Evolutionary conservation across 2,797 vertebrate genomes (phyloP), one percentile per base, ranked within the genome.

Genomic region (Notolabrus celidotus): DNA sequence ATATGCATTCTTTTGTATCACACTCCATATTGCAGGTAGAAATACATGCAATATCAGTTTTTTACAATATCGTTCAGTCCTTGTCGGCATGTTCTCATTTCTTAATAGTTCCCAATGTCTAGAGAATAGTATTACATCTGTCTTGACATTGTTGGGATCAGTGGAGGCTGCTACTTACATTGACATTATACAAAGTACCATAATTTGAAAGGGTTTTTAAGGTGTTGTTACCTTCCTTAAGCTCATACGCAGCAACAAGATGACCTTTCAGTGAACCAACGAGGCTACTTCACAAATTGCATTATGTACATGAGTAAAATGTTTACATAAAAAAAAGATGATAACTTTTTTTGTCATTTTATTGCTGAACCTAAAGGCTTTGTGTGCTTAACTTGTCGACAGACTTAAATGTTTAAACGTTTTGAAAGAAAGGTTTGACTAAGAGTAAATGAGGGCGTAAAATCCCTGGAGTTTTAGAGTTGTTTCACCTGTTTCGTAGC

Each of bases 401-500:
- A 33, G 39, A 60, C 16, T 27, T 55, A 31, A 14, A 25, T 31
- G 16, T 1, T 38, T 15, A 43, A n/a, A 45, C 58, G 15, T 39
- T 72, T 60, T 36, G 12, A 19, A 50, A 53, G 42, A 43, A 7
- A 55, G 65, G 19, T 6, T 7, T 50, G 7, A 27, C 8, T n/a
- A 7, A 5, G 29, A 1, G 19, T 56, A 46, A 50, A 25, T 41
- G 0, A 14, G 7, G 27, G 23, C 49, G 56, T 54, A 56, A 67
- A 71, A 71, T 56, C 41, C 62, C 14, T 52, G 11, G 15, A 63
- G 20, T 25, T 23, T 55, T 7, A 7, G 31, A 31, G 6, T 31
- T n/a, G 29, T 31, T 31, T 4, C 31, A 4, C 29, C 31, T 31
- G 29, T 31, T 31, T 31, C 7, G 4, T 7, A 31, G 29, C 29